These are phyloP conservation scores for Cebuella pygmaea DNA, from an alignment of 2,797 vertebrate species.

Conservation along the genomic window DNA sequence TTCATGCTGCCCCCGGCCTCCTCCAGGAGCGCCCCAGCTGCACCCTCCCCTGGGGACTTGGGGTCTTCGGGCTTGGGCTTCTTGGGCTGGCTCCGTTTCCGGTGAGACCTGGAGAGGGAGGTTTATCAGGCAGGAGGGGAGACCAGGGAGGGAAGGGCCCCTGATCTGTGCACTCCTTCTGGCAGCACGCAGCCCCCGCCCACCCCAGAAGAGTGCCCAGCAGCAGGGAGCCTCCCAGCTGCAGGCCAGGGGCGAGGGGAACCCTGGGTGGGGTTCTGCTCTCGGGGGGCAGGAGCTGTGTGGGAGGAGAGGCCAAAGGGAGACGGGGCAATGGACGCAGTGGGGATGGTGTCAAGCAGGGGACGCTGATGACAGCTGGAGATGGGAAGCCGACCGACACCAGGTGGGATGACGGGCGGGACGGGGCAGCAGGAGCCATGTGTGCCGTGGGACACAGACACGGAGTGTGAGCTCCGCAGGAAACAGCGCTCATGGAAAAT, in stretches of 20 bases:
- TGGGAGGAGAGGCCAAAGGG: not conserved
- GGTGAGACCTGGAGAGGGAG: conserved; percentile 89
- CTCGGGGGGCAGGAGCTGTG: not conserved
- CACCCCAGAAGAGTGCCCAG: not conserved
- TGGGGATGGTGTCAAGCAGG: conserved; percentile 8
- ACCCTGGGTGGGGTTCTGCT: not conserved
- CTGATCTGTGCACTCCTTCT: not conserved
- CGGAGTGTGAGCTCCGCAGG: not conserved
- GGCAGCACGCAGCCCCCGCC: conserved; percentile 28
- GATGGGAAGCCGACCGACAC: not conserved
- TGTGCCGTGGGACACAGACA: no score
- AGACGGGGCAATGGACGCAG: not conserved
- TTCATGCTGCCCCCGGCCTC: conserved; percentile 85
- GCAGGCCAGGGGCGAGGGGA: not conserved
- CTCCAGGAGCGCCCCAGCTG: conserved; percentile 87
- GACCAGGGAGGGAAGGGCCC: not conserved
- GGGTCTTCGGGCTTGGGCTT: conserved; percentile 95
- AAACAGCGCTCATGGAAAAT: not conserved
- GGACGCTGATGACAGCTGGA: conserved; percentile 14
- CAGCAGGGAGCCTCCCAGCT: not conserved
- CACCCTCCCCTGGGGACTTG: conserved; percentile 91
- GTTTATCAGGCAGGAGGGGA: conserved; percentile 12
- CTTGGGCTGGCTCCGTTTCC: conserved; percentile 92
- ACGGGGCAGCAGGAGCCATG: not conserved
- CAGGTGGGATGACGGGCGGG: not conserved